Evolutionary conservation across 2,797 vertebrate species (phyloP), one percentile per base, ranked within the genome.

Genomic region (Phoeniculus purpureus): DNA sequence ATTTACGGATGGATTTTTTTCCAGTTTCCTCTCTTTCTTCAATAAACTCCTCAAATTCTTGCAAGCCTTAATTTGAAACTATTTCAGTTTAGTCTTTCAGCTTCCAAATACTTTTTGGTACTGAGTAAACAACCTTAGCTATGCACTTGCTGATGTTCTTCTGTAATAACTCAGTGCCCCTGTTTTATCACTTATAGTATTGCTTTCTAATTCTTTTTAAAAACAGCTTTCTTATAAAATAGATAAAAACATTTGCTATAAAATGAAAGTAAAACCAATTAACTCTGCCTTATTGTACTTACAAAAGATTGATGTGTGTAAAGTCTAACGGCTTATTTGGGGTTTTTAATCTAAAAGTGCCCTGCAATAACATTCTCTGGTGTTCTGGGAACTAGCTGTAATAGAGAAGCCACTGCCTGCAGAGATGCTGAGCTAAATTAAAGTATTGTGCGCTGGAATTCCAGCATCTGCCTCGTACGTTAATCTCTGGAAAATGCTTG

Each of bases 341-440:
- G 94, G 88, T 70, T 94, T 94, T 96, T 89, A 90, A 93, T 96
- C 90, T 89, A 87, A 79, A 82, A 95, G 70, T 85, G 79, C 76
- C 86, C 90, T 89, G 76, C 76, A 95, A 94, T 90, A 94, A 75
- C 34, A 27, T 89, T 85, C 45, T 73, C 79, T 85, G 90, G 83
- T 94, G 88, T 87, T 94, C 88, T 94, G 88, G 81, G 76, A 89
- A 4, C 70, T 58, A 85, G 51, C 62, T 0, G 31, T 90, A 94
- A 94, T 78, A 91, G 94, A 94, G 94, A 92, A 96, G 56, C 66
- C 68, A 87, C 92, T 89, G 95, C 94, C 93, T 96, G 93, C 89
- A 95, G 95, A 95, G 92, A 94, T 92, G 62, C 92, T 95, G 93
- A 94, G n/a, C 86, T 87, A 94, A 95, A 94, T 94, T 93, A 85